phyloP scores from a whole-genome alignment of 2,888 invertebrate genomes.

The Bibio marci region DNA sequence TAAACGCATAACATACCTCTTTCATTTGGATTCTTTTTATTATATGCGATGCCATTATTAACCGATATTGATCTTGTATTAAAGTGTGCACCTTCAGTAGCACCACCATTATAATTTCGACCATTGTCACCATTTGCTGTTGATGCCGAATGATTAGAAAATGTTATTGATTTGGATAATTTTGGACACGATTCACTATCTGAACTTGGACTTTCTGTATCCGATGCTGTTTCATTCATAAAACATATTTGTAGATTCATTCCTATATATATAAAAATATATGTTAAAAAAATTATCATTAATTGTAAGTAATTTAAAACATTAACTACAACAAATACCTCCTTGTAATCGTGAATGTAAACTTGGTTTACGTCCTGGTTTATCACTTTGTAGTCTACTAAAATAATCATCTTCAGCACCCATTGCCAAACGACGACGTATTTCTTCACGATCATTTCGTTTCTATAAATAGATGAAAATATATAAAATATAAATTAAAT shows the following conservation, averaged over 20 bases:
- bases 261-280: slow-evolving; percentile 31
- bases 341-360: slow-evolving; percentile 74
- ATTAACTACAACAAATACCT: slow-evolving; percentile 34
- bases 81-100: slow-evolving; percentile 16
- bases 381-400: slow-evolving; percentile 39
- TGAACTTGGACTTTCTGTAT: slow-evolving; percentile 61
- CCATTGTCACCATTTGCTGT: neutral
- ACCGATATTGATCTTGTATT: slow-evolving; percentile 18
- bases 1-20: too few relatives aligned
- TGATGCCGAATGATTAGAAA: neutral
- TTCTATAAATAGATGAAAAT: slow-evolving; percentile 38
- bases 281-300: neutral
- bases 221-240: slow-evolving; percentile 82
- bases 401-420: slow-evolving; percentile 60
- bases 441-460: slow-evolving; percentile 84
- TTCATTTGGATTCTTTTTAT: slow-evolving; percentile 9
- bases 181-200: slow-evolving; percentile 41
- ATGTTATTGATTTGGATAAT: slow-evolving; percentile 14
- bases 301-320: neutral
- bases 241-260: slow-evolving; percentile 93
- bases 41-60: slow-evolving; percentile 12
- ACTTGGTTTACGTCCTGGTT: slow-evolving; percentile 68
- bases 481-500: neutral
- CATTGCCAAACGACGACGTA: slow-evolving; percentile 73
- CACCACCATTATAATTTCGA: slow-evolving; percentile 9